Base-by-base conservation (phyloP, 2,797 vertebrate genomes). In the Erpetoichthys calabaricus region DNA sequence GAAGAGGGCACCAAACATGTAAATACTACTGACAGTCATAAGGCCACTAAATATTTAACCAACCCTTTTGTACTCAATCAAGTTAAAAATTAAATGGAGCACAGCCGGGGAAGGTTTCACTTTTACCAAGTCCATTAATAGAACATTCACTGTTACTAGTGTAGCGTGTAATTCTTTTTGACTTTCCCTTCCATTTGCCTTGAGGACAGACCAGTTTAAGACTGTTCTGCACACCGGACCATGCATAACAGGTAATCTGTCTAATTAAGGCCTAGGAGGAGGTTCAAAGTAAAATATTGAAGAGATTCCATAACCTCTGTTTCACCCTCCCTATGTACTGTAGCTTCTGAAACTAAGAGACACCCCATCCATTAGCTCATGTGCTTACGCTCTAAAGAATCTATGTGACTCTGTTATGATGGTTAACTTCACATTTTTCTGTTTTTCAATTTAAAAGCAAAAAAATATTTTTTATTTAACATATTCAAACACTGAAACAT, bases 231-330 rank as follows among this genome's bases (percentile, higher is more conserved):
- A 84, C 80, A 88, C 73, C 77, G 78, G 70, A 81, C 86, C 87
- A 84, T 90, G 83, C 84, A 86, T 91, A 91, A 89, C 91, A 92
- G 91, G 90, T 95, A 95, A 97, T 94, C 86, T 91, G 88, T 87
- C 91, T 95, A 96, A 97, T 97, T 94, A 93, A 83, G 80, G 82
- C 75, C 79, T 80, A 73, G 80, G 88, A 87, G 82, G 82, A 88
- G 85, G 84, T 85, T 85, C 82, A 81, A 73, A 84, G 80, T 92
- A 88, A 92, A 92, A 92, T 84, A 92, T 89, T 90, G 78, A 91
- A 85, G 81, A 87, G 86, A 75, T 79, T 83, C 83, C 67, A 74
- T 93, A 91, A 94, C 91, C 92, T 91, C 85, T 72, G 75, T 85
- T 91, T 96, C 91, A 92, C 86, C 88, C 87, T 89, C 73, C 78